These are phyloP conservation scores for Leptopilina boulardi DNA, from an alignment of 1,140 invertebrate species.

Conservation along the genomic window DNA sequence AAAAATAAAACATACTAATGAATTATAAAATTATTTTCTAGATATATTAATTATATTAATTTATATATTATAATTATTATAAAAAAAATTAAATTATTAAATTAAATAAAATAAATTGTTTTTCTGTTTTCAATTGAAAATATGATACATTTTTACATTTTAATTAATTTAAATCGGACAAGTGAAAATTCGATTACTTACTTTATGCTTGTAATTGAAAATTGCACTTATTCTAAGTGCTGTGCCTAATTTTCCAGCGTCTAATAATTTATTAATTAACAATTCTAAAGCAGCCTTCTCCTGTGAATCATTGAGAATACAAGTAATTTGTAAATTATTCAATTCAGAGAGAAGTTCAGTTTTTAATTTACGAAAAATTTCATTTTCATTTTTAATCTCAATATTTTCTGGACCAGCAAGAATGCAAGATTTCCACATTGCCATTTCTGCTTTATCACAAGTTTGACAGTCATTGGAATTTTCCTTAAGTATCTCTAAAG, in stretches of 20 bases:
- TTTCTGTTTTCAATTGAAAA: too few relatives aligned
- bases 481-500: constrained; percentile 63
- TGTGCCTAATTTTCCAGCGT: constrained; percentile 62
- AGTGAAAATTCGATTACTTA: constrained; percentile 44
- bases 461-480: constrained; percentile 61
- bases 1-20: too few relatives aligned
- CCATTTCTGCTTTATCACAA: constrained; percentile 67
- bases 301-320: constrained; percentile 52
- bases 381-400: constrained; percentile 53
- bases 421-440: constrained; percentile 72
- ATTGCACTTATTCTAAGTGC: constrained; percentile 66
- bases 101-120: too few relatives aligned
- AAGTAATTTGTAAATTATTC: constrained; percentile 57
- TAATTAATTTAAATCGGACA: too few relatives aligned
- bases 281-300: constrained; percentile 60
- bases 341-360: constrained; percentile 65
- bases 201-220: constrained; percentile 68
- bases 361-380: constrained; percentile 66
- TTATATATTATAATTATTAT: too few relatives aligned
- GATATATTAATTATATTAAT: too few relatives aligned
- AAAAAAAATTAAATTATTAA: too few relatives aligned
- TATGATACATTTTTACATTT: too few relatives aligned
- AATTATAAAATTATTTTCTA: too few relatives aligned
- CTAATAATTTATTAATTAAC: constrained; percentile 67
- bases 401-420: constrained; percentile 66